phyloP scores from a whole-genome alignment of 1,140 invertebrate species.

The Drosophila tristis region DNA sequence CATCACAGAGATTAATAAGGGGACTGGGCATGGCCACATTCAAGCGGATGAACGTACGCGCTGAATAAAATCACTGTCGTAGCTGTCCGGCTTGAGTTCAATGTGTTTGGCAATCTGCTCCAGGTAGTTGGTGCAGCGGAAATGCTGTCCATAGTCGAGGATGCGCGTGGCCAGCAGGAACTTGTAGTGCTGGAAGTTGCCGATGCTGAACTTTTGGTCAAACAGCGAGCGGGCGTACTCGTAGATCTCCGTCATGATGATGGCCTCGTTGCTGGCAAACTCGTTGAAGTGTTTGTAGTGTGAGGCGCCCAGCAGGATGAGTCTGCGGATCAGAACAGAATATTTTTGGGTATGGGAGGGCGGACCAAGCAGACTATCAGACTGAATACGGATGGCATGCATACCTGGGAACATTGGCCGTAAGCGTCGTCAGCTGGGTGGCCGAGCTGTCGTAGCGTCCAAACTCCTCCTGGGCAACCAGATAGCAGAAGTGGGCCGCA shows the following conservation, averaged over 20 bases:
- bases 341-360: background rate
- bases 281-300: conserved; percentile 87
- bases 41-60: conserved; percentile 84
- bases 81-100: conserved; percentile 85
- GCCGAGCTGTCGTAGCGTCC: conserved; percentile 85
- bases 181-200: conserved; percentile 91
- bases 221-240: conserved; percentile 95
- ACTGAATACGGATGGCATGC: background rate
- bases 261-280: conserved; percentile 92
- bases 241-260: conserved; percentile 97
- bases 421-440: conserved; percentile 66
- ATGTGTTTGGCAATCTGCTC: conserved; percentile 91
- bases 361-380: no score
- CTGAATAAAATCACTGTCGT: conserved; percentile 87
- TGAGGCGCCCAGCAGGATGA: conserved; percentile 92
- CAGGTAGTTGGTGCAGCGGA: conserved; percentile 90
- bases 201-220: conserved; percentile 89
- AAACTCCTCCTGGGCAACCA: conserved; percentile 93
- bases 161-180: conserved; percentile 90
- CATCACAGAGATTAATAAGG: background rate
- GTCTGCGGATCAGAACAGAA: conserved; percentile 84
- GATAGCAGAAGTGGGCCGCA: conserved; percentile 97
- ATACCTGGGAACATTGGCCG: conserved; percentile 70
- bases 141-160: conserved; percentile 92
- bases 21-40: no score